Percentiles rank a stretch among this genome's conserved stretches.
phyloP scores from a whole-genome alignment of 2,113 vertebrate genomes.

The Nerophis ophidion region DNA sequence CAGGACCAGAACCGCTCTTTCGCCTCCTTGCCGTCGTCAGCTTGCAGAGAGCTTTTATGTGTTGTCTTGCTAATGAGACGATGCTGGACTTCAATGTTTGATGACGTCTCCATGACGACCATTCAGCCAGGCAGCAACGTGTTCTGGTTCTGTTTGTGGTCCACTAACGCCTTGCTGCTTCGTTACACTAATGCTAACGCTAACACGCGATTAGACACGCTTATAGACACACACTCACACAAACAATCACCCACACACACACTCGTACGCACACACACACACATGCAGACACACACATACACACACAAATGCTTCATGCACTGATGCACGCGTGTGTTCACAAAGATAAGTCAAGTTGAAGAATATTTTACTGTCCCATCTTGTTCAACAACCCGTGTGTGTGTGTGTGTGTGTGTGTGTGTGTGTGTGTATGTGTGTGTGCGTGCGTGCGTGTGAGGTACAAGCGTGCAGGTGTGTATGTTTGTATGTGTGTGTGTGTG shows the following conservation, averaged over 20 bases:
- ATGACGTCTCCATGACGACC: neutral
- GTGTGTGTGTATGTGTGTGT: slow-evolving; percentile 1
- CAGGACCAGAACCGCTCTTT: neutral
- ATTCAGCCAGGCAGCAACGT: neutral
- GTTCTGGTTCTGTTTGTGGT: neutral
- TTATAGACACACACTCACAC: slow-evolving; percentile 5
- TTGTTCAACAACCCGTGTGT: too few species aligned
- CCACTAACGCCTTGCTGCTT: slow-evolving; percentile 23
- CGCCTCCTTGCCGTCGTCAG: slow-evolving; percentile 1
- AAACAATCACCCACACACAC: slow-evolving; percentile 2
- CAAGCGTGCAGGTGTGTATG: too few species aligned
- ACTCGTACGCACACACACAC: neutral
- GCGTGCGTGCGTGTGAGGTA: too few species aligned
- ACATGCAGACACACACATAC: neutral
- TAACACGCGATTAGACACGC: slow-evolving; percentile 21
- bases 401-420: too few species aligned
- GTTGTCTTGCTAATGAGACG: neutral
- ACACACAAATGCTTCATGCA: neutral
- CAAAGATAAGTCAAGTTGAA: too few species aligned
- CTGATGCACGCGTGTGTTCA: too few species aligned
- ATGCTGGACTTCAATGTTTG: slow-evolving; percentile 4
- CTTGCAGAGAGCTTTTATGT: neutral
- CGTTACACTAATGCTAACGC: slow-evolving; percentile 34
- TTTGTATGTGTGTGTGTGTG: too few species aligned
- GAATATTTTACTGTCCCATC: too few species aligned